phyloP scores from a whole-genome alignment of 2,888 invertebrate species.

The Helleia helle region DNA sequence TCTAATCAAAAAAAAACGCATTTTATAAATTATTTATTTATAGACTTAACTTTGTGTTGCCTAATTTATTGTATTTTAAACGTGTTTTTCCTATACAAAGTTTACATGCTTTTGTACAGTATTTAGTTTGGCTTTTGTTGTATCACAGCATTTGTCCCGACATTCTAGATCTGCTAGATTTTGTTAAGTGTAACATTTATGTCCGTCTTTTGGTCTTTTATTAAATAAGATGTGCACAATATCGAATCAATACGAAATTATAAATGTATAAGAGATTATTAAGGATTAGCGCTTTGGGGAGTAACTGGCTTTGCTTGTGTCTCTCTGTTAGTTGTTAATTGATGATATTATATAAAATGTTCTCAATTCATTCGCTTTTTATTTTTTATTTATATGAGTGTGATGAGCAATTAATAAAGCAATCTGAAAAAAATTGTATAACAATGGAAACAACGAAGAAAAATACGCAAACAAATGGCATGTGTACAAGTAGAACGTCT shows the following conservation, averaged over 20 bases:
- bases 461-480: too few relatives aligned
- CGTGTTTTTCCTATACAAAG: constrained; percentile 51
- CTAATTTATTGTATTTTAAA: constrained; percentile 63
- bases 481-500: too few relatives aligned
- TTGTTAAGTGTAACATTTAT: constrained; percentile 12
- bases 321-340: constrained; percentile 56
- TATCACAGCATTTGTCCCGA: constrained; percentile 13
- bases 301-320: constrained; percentile 35
- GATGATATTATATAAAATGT: constrained; percentile 60
- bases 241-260: constrained; percentile 16
- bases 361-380: constrained; percentile 43
- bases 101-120: constrained; percentile 54
- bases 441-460: too few relatives aligned
- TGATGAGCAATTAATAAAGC: neutral
- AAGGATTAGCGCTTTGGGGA: constrained; percentile 17
- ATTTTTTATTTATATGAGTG: constrained; percentile 23
- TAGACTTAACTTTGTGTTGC: constrained; percentile 46
- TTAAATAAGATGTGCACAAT: constrained; percentile 25
- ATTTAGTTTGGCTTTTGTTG: constrained; percentile 18
- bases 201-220: constrained; percentile 18
- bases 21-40: constrained; percentile 27
- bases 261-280: constrained; percentile 14
- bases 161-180: constrained; percentile 60
- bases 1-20: constrained; percentile 8
- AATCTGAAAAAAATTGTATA: neutral